Conservation (phyloP, 2,113 vertebrate genomes). For the Glaucomys volans region DNA sequence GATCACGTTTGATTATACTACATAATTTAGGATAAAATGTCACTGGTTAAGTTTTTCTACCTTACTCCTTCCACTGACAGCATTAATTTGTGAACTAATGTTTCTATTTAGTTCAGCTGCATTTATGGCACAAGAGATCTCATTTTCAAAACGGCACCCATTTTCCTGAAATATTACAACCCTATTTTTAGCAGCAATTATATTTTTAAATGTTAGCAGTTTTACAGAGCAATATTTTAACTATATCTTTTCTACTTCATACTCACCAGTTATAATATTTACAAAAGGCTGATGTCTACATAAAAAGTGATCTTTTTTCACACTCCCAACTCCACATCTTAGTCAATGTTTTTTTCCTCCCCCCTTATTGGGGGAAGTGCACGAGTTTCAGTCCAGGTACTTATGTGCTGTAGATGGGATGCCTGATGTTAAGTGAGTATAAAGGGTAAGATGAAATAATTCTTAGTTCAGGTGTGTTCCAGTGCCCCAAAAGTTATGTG, state of each 20-base stretch:
- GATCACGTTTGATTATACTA: constrained; percentile 54
- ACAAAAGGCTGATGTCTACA: constrained; percentile 83
- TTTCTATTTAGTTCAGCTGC: constrained; percentile 69
- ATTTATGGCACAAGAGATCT: constrained; percentile 85
- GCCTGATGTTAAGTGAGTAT: constrained; percentile 45
- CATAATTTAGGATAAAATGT: constrained; percentile 73
- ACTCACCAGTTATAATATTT: constrained; percentile 87
- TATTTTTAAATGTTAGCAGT: constrained; percentile 86
- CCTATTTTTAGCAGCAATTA: constrained; percentile 90
- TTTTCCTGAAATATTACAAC: constrained; percentile 85
- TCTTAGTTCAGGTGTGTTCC: constrained; percentile 10
- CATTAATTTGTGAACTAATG: constrained; percentile 62
- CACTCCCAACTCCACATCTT: constrained; percentile 14
- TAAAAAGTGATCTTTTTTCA: constrained; percentile 78
- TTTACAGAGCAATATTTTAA: constrained; percentile 87
- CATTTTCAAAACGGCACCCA: constrained; percentile 85
- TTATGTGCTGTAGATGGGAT: constrained; percentile 45
- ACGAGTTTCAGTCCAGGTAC: constrained; percentile 46
- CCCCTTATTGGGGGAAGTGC: constrained; percentile 4
- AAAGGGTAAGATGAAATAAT: constrained; percentile 38
- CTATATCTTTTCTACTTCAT: constrained; percentile 87
- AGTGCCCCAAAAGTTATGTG: neutral
- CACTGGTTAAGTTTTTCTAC: constrained; percentile 53
- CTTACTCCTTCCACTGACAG: constrained; percentile 65
- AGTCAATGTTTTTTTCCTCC: constrained; percentile 74